Base-by-base conservation (phyloP, 2,797 vertebrate species). In the Cossypha heuglini region DNA sequence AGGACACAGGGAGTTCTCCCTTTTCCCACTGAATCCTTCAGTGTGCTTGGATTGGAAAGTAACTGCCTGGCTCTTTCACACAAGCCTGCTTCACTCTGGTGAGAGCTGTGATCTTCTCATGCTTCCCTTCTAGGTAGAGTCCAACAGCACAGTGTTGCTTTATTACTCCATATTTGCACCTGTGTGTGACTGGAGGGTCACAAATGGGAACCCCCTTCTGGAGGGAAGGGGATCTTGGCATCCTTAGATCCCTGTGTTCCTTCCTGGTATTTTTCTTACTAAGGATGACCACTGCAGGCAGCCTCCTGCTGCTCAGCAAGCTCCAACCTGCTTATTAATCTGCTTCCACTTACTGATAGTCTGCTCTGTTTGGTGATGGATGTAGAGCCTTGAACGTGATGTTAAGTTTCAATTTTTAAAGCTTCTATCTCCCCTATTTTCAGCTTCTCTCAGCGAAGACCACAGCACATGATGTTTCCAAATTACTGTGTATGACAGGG, bases 131-230 rank as follows among this genome's bases (percentile, higher is more conserved):
- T 19, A 16, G 43, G 16, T 2, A 15, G 11, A 24, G 13, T 59
- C 52, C 58, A 35, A 0, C 45, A 48, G 18, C 16, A 2, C 15
- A 16, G 29, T 29, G 40, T 0, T 0, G 8, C 28, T 31, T 43
- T 24, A 6, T 33, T 38, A 3, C 14, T 43, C 42, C 2, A 0
- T 15, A 4, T 40, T 64, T 80, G 33, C 24, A 6, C 7, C 25
- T 26, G 6, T 17, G 3, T 45, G 10, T 64, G 42, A 4, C 37
- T 8, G 12, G 46, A 57, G 48, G 11, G 33, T 58, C 37, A 21
- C 24, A 33, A 4, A 31, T 3, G 35, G 37, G 61, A 54, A 7
- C 31, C 6, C 37, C 10, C 17, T 48, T 28, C 49, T 26, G 37
- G 31, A 67, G 52, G 11, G 28, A 69, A 48, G 54, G 43, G 26